Evolutionary conservation across 2,113 vertebrate species (phyloP).

Genomic region (Clarias macrocephalus): DNA sequence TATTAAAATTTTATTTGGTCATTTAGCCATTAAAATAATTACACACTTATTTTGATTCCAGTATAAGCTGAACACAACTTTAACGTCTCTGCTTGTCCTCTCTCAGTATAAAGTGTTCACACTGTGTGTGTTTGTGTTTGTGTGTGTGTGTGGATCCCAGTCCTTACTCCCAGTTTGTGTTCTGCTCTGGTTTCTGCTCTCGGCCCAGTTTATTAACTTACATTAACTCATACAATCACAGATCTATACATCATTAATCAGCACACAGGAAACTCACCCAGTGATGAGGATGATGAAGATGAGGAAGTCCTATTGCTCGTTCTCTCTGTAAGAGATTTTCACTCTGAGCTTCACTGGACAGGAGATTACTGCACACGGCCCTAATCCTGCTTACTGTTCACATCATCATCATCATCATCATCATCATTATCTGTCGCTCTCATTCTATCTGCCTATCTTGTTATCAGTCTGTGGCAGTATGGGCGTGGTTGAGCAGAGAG

Average conservation of each 20-base stretch:
- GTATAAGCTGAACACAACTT: too few species aligned
- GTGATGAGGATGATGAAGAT: not conserved
- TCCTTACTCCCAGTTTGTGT: too few species aligned
- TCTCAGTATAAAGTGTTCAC: too few species aligned
- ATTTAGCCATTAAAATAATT: too few species aligned
- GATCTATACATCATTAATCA: not conserved
- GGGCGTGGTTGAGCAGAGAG: too few species aligned
- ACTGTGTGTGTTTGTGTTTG: too few species aligned
- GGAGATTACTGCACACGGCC: conserved; percentile 19
- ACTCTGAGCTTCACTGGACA: not conserved
- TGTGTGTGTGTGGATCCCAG: too few species aligned
- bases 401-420: conserved; percentile 1
- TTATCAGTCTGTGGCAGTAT: too few species aligned
- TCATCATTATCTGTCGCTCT: not conserved
- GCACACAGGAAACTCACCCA: not conserved
- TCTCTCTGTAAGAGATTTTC: not conserved
- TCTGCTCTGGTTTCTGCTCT: too few species aligned
- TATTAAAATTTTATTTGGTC: too few species aligned
- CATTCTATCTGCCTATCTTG: not conserved
- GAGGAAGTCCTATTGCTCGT: not conserved
- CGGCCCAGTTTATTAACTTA: not conserved
- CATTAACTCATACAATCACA: not conserved
- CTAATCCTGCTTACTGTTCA: conserved; percentile 16
- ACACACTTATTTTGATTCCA: too few species aligned
- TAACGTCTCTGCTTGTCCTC: too few species aligned